Conservation (phyloP, 2,888 invertebrate species). For the Troglohyphantes excavatus region DNA sequence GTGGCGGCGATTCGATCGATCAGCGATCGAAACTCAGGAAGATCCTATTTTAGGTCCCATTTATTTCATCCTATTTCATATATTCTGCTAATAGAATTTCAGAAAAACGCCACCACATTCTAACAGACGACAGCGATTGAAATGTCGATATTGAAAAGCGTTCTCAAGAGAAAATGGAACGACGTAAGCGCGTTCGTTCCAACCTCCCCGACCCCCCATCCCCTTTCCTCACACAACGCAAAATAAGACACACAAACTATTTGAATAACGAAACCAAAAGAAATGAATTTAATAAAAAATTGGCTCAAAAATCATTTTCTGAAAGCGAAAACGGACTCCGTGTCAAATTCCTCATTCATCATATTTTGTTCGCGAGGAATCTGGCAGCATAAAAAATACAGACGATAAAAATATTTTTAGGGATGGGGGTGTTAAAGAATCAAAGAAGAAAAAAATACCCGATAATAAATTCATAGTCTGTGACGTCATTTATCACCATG, state of each 20-base stretch:
- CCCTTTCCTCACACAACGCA: conserved; percentile 7
- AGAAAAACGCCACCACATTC: no score
- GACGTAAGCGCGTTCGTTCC: conserved; percentile 19
- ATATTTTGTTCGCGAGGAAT: conserved; percentile 41
- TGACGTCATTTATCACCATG: conserved; percentile 63
- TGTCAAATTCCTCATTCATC: conserved; percentile 68
- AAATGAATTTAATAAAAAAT: not conserved
- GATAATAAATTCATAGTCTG: conserved; percentile 69
- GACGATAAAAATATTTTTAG: not conserved
- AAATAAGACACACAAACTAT: conserved; percentile 48
- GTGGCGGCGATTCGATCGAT: no score
- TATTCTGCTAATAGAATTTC: no score
- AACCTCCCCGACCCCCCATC: not conserved
- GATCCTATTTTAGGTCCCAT: no score
- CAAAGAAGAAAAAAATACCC: conserved; percentile 38
- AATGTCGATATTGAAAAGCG: not conserved
- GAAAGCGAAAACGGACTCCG: conserved; percentile 48
- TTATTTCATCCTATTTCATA: no score
- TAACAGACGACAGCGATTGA: no score
- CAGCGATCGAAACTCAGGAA: no score
- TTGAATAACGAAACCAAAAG: conserved; percentile 57
- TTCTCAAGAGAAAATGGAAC: conserved; percentile 19
- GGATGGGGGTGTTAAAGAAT: not conserved
- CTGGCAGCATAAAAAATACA: conserved; percentile 14
- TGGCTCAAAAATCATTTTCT: conserved; percentile 54